phyloP scores from a whole-genome alignment of 2,888 invertebrate genomes.

The Drosophila paucipuncta region DNA sequence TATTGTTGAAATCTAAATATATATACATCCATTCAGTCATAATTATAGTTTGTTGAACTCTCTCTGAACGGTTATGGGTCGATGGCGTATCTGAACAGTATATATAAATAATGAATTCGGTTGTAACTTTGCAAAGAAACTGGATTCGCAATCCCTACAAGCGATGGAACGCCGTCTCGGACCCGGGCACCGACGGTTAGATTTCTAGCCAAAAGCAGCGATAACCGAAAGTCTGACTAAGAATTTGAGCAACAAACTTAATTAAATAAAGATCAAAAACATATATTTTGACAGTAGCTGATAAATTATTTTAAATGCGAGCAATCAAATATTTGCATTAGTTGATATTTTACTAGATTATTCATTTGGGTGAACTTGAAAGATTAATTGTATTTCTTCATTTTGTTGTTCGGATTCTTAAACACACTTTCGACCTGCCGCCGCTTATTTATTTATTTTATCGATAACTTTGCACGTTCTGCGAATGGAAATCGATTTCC shows the following conservation, averaged over 20 bases:
- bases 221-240: slow-evolving; percentile 6
- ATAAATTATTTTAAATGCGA: not conserved
- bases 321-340: too few relatives aligned
- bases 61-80: not conserved
- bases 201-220: not conserved
- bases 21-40: slow-evolving; percentile 26
- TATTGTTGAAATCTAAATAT: slow-evolving; percentile 68
- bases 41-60: not conserved
- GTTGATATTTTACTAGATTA: too few relatives aligned
- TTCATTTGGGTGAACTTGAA: too few relatives aligned
- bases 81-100: not conserved
- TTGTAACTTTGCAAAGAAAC: not conserved
- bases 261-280: too few relatives aligned
- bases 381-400: too few relatives aligned
- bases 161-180: too few relatives aligned
- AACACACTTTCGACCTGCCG: too few relatives aligned
- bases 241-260: not conserved
- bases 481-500: too few relatives aligned
- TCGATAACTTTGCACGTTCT: too few relatives aligned
- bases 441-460: not conserved
- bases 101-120: not conserved
- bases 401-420: too few relatives aligned
- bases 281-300: not conserved
- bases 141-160: too few relatives aligned
- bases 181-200: not conserved